These are phyloP conservation scores for Mimachlamys varia DNA, from an alignment of 2,888 invertebrate genomes.

Conservation along the genomic window DNA sequence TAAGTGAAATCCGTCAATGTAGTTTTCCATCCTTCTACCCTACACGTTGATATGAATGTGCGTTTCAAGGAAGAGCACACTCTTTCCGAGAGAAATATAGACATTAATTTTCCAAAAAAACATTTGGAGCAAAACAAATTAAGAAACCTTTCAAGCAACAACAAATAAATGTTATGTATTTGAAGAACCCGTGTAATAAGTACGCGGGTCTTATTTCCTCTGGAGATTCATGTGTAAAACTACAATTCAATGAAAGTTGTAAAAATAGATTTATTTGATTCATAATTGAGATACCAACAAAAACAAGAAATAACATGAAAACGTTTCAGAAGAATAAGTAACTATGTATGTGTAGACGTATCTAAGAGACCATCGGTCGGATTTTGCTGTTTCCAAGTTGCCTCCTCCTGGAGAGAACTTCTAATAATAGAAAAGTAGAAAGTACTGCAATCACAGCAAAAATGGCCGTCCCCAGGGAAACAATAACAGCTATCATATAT, in stretches of 20 bases:
- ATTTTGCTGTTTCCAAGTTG: constrained; percentile 53
- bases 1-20: no score
- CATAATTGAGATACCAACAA: constrained; percentile 30
- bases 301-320: constrained; percentile 20
- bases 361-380: constrained; percentile 50
- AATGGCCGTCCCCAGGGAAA: constrained; percentile 49
- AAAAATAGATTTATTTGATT: constrained; percentile 36
- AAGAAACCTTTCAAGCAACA: no score
- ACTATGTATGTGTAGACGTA: not conserved
- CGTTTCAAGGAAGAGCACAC: no score
- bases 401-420: constrained; percentile 45
- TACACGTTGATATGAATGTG: no score
- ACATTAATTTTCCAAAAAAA: no score
- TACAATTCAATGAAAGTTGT: not conserved
- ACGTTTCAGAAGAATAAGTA: not conserved
- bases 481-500: constrained; percentile 51
- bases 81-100: no score
- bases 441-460: constrained; percentile 53
- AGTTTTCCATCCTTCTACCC: no score
- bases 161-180: no score
- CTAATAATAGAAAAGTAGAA: constrained; percentile 50
- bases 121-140: no score
- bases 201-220: no score
- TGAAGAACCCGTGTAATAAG: no score
- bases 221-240: no score